Conservation (phyloP, 2,797 vertebrate species). For the Schizopygopsis malacanthus region DNA sequence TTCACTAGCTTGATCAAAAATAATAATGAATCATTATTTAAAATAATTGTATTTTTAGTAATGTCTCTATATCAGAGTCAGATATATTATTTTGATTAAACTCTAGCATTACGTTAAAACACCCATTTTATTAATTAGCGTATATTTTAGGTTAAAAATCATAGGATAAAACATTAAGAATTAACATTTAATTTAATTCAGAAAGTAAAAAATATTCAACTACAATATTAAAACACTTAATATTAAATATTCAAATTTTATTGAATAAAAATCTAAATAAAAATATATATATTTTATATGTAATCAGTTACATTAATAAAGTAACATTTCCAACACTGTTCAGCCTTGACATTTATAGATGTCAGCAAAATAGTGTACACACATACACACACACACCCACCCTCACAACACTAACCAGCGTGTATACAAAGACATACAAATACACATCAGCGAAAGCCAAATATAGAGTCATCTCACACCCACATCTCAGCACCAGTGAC, state of each 20-base stretch:
- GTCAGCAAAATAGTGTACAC: neutral
- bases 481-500: neutral
- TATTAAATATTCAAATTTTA: neutral
- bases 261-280: neutral
- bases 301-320: neutral
- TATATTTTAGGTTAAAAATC: neutral
- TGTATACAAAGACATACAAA: neutral
- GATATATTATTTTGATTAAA: neutral
- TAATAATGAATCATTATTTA: neutral
- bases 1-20: neutral
- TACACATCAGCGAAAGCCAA: neutral
- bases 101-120: neutral
- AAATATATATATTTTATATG: too few species aligned
- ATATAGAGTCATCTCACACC: conserved; percentile 8
- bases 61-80: neutral
- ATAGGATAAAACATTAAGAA: neutral
- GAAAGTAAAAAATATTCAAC: neutral
- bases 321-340: neutral
- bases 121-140: neutral
- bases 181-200: neutral
- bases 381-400: neutral
- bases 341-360: neutral
- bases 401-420: neutral
- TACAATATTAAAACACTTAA: neutral
- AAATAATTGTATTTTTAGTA: neutral